These are phyloP conservation scores for Drosophila ambigua DNA, from an alignment of 1,140 invertebrate species.

Conservation along the genomic window DNA sequence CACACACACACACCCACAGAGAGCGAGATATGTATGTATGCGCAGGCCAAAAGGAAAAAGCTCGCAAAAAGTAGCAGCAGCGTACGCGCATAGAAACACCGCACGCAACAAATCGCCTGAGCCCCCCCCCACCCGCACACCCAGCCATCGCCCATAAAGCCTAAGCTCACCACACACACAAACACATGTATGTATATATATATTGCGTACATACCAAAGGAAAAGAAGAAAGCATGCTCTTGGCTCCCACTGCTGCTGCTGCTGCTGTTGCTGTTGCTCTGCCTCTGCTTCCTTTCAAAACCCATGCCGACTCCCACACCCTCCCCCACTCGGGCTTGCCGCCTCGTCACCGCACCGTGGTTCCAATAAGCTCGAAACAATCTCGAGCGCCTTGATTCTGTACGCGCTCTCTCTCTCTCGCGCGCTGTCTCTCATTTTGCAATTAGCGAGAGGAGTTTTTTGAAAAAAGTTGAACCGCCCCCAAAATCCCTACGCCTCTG, in stretches of 20 bases:
- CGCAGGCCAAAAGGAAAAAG: conserved; percentile 63
- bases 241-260: too few species aligned
- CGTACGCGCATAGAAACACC: conserved; percentile 19
- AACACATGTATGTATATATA: conserved; percentile 24
- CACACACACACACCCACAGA: conserved; percentile 1
- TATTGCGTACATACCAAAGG: background rate
- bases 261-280: conserved; percentile 5
- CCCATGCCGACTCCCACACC: background rate
- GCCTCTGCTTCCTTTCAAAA: conserved; percentile 22
- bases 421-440: too few species aligned
- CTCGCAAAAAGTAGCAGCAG: conserved; percentile 56
- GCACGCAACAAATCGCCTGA: conserved; percentile 76
- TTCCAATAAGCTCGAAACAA: conserved; percentile 35
- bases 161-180: conserved; percentile 59
- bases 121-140: conserved; percentile 34
- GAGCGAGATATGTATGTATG: conserved; percentile 16
- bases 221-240: conserved; percentile 13
- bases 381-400: conserved; percentile 30
- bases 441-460: background rate
- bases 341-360: conserved; percentile 62
- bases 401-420: too few species aligned
- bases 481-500: background rate
- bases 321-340: conserved; percentile 6
- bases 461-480: conserved; percentile 17
- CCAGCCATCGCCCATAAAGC: conserved; percentile 24